These are phyloP conservation scores for Ciona savignyi DNA, from an alignment of 23 tunicate species.

Conservation along the genomic window DNA sequence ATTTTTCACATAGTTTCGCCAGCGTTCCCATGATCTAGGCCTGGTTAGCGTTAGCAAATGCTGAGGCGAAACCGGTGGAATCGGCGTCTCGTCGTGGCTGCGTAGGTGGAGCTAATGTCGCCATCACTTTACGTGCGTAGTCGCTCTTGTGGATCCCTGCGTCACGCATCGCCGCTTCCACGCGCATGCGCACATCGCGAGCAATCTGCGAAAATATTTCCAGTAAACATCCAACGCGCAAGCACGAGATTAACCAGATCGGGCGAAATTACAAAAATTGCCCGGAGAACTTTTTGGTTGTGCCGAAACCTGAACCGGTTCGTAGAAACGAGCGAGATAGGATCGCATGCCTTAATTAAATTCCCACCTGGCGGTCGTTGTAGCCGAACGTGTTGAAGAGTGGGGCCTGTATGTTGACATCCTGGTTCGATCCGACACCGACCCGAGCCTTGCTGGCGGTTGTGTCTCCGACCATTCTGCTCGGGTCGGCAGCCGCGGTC, in stretches of 20 bases:
- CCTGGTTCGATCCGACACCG: conserved; percentile 61
- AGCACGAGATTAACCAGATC: no score
- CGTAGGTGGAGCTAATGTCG: conserved; percentile 69
- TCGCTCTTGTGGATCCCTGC: conserved; percentile 55
- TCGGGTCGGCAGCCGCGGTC: conserved; percentile 36
- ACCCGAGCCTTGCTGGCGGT: conserved; percentile 55
- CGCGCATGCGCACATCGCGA: conserved; percentile 68
- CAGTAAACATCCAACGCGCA: no score
- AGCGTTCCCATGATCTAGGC: no score
- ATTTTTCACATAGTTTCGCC: no score
- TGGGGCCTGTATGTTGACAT: conserved; percentile 73
- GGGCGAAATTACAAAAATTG: no score
- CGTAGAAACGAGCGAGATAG: no score
- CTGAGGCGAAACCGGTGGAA: conserved; percentile 48
- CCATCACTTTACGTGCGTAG: conserved; percentile 47
- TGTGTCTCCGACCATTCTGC: conserved; percentile 68
- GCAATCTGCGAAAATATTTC: conserved; percentile 32
- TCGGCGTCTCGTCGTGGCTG: conserved; percentile 68
- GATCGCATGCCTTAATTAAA: no score
- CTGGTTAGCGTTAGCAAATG: conserved; percentile 17
- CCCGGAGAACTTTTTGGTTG: no score
- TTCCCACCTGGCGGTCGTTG: conserved; percentile 33
- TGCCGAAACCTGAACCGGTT: no score
- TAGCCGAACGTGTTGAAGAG: conserved; percentile 52
- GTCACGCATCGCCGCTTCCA: conserved; percentile 63